Conservation (phyloP, 2,797 vertebrate species). For the Muscicapa comitata region DNA sequence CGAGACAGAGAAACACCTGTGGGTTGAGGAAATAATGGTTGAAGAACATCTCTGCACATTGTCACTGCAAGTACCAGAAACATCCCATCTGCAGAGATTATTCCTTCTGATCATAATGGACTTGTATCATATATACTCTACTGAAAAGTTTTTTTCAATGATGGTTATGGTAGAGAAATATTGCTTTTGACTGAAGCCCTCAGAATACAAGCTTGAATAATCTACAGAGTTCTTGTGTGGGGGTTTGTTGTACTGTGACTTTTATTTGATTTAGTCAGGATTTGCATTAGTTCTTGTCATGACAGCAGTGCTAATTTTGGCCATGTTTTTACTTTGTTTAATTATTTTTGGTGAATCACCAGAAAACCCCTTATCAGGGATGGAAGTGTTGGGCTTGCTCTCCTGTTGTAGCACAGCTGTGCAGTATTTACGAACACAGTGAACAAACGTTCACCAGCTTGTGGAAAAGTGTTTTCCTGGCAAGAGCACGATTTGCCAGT, state of each 20-base stretch:
- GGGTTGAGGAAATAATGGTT: neutral
- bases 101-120: neutral
- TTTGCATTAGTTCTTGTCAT: constrained; percentile 1
- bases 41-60: neutral
- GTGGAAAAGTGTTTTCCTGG: neutral
- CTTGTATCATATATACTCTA: neutral
- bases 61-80: neutral
- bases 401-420: neutral
- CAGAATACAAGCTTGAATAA: neutral
- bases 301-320: constrained; percentile 1
- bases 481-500: neutral
- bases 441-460: neutral
- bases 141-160: neutral
- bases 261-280: neutral
- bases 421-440: neutral
- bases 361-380: constrained; percentile 31
- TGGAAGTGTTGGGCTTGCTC: neutral
- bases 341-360: constrained; percentile 26
- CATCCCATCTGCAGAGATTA: neutral
- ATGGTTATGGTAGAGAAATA: neutral
- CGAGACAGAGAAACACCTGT: neutral
- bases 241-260: neutral
- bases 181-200: neutral
- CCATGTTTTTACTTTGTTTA: constrained; percentile 29
- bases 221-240: neutral